Evolutionary conservation across 2,888 invertebrate species (phyloP), one percentile per base, ranked within the genome.

Genomic region (Catocala fraxini): DNA sequence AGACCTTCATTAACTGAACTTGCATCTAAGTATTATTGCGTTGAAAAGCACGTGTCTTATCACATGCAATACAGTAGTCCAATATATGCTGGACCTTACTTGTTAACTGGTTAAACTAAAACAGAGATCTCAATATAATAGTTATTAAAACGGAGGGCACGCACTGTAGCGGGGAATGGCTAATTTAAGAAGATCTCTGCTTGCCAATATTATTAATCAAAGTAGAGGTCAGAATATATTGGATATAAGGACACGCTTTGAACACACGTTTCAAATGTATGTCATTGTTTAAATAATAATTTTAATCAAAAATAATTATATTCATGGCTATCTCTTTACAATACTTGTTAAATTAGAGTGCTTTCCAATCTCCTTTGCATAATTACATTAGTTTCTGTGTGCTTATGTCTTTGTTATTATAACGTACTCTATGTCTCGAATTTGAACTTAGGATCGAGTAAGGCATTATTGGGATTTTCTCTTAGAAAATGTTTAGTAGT

Each of bases 221-320:
- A 59, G 41, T 42, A 34, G 43, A 48, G 49, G 34, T 43, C 49
- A 12, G 9, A 11, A 55, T 47, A 46, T 80, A 61, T 88, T 87
- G 88, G 88, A 87, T 33, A 60, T 75, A 61, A 65, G 65, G 84
- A 83, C 85, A 74, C 74, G 33, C 85, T 39, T 9, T 9, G 1
- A 39, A 9, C 35, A 39, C 35, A 39, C 80, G 83, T 72, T 79
- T 72, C 78, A 77, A 81, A 82, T 80, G 83, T 81, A 83, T 82
- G 83, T 80, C 82, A 87, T 91, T 89, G 89, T 90, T 89, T 86
- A 87, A 87, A 90, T 88, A 90, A 91, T 90, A 87, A 88, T 89
- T 88, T 88, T 89, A 87, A 90, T 89, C 89, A 85, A 80, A 35
- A 51, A 51, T 51, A 51, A 12, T 39, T 7, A 15, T 15, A 6